A percentile compares a stretch with the other conserved stretches of the same genome.
Evolutionary conservation across 2,113 vertebrate genomes (phyloP).

Genomic region (Vidua chalybeata): DNA sequence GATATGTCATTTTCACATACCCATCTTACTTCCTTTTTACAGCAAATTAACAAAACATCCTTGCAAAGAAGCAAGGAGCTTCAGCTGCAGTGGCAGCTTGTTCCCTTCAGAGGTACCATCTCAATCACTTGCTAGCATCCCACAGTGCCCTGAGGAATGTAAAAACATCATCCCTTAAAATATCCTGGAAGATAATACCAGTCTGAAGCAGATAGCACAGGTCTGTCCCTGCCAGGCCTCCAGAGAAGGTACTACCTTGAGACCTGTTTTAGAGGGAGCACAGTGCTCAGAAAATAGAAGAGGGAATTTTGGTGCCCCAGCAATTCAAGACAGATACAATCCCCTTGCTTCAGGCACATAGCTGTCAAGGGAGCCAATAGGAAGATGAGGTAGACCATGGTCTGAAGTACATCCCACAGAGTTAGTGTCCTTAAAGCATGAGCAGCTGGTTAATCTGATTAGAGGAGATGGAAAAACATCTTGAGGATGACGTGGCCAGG

Average conservation of each 20-base stretch:
- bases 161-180: background rate
- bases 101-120: background rate
- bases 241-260: background rate
- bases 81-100: background rate
- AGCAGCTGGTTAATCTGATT: constrained; percentile 54
- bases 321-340: background rate
- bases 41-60: background rate
- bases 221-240: background rate
- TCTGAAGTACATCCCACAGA: background rate
- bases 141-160: background rate
- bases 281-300: background rate
- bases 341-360: background rate
- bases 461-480: constrained; percentile 32
- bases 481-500: background rate
- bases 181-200: background rate
- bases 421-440: background rate
- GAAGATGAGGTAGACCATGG: background rate
- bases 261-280: background rate
- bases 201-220: background rate
- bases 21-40: background rate
- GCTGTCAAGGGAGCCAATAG: background rate
- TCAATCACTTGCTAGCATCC: background rate
- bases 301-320: background rate
- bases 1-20: background rate
- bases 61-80: background rate